Evolutionary conservation across 2,888 invertebrate genomes (phyloP).

Genomic region (Clunio marinus): DNA sequence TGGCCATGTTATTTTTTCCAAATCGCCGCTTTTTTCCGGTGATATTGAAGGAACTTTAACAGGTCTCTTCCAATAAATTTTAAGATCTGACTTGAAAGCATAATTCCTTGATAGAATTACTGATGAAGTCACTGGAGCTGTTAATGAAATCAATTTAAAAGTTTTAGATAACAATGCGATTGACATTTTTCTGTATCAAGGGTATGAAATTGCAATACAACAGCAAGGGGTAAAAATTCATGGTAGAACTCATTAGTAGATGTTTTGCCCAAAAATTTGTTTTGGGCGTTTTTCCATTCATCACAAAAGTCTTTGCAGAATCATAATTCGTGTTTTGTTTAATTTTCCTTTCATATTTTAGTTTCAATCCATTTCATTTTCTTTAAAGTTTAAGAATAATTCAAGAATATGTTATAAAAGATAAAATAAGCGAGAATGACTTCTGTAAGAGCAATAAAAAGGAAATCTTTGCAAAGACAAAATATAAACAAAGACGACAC

Average conservation of each 20-base stretch:
- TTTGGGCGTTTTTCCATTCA: too few relatives aligned
- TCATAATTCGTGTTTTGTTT: too few relatives aligned
- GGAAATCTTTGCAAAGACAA: not conserved
- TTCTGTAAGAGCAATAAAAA: not conserved
- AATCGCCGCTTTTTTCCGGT: conserved; percentile 68
- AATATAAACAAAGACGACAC: conserved; percentile 13
- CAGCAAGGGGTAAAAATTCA: too few relatives aligned
- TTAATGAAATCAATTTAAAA: not conserved
- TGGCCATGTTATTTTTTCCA: conserved; percentile 52
- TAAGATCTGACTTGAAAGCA: conserved; percentile 65
- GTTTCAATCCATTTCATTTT: too few relatives aligned
- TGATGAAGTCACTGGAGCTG: not conserved
- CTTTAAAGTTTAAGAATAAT: too few relatives aligned
- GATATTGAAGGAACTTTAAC: conserved; percentile 61
- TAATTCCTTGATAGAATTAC: conserved; percentile 45
- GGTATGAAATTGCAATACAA: too few relatives aligned
- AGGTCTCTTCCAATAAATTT: conserved; percentile 75
- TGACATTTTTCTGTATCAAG: too few relatives aligned
- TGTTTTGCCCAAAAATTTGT: too few relatives aligned
- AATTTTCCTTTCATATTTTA: too few relatives aligned
- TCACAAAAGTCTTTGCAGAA: too few relatives aligned
- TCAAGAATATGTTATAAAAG: too few relatives aligned
- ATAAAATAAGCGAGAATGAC: not conserved
- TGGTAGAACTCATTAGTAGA: too few relatives aligned
- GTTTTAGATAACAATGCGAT: conserved; percentile 15